Evolutionary conservation across 2,113 vertebrate species (phyloP), one percentile per base, ranked within the genome.

Genomic region (Sander vitreus): DNA sequence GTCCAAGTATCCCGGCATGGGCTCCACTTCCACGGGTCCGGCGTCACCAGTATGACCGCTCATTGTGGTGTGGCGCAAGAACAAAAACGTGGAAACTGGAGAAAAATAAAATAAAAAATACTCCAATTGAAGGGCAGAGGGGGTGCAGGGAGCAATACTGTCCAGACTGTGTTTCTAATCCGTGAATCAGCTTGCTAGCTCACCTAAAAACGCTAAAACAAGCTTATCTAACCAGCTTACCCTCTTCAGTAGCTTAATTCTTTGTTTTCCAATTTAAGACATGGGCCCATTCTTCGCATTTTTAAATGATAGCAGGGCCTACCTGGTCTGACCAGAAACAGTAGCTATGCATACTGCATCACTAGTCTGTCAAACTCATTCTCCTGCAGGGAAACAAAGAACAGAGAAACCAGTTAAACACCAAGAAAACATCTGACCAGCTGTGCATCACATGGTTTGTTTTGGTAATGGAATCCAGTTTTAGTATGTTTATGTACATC

Each of bases 291-390:
- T 27, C 27, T 27, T 27, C 27, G 27, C 27, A 27, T 83, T 80
- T 58, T 76, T 77, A 6, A 65, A 82, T 75, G 47, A 81, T 15
- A 47, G 36, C 39, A 10, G 78, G 76, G 76, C 78, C 78, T 80
- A 43, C 14, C 51, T 8, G 39, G 18, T 76, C 60, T 21, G 27
- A 33, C 33, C 74, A 63, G 1, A 73, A 45, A 62, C 71, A 51
- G 51, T 2, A 47, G 48, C 50, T 85, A 5, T 45, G 97, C 91
- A 0, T 98, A 99, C 67, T 99, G 98, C 90, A 97, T 91, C 2
- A 89, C 93, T 27, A 99, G 95, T n/a, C 98, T 94, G 83, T 98
- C 97, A 81, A 99, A 99, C 76, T 99, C 98, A 2, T 97, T 97
- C 91, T 99, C 98, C 98, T 99, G 89, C 7, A 30, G 84, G 64